Percentiles rank a stretch among this genome's conserved stretches.
Evolutionary conservation across 2,113 vertebrate genomes (phyloP).

Genomic region (Stigmatopora nigra): DNA sequence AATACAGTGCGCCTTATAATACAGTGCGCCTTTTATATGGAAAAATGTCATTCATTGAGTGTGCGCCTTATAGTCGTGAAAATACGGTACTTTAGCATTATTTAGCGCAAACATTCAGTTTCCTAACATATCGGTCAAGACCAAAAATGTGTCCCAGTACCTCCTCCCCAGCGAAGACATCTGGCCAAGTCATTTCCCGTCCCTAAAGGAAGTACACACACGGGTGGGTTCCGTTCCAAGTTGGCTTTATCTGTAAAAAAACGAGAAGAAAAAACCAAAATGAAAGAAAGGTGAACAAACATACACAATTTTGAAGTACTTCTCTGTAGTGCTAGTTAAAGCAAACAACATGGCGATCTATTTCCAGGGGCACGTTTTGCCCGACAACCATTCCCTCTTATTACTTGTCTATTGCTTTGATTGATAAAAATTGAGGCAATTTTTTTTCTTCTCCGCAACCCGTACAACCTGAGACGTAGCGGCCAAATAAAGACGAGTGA

Average conservation of each 20-base stretch:
- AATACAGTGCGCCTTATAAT: no score
- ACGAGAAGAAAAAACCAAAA: slow-evolving; percentile 21
- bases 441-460: slow-evolving; percentile 69
- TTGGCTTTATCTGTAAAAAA: slow-evolving; percentile 83
- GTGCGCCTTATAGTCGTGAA: no score
- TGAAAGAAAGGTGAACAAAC: slow-evolving; percentile 21
- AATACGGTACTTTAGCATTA: no score
- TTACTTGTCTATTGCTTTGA: slow-evolving; percentile 59
- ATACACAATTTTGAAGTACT: slow-evolving; percentile 31
- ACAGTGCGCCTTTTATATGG: no score
- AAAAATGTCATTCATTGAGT: no score
- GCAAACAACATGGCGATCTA: slow-evolving; percentile 26
- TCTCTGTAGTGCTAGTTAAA: slow-evolving; percentile 1
- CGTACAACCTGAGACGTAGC: slow-evolving; percentile 50
- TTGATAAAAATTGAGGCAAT: slow-evolving; percentile 76
- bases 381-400: slow-evolving; percentile 55
- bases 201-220: slow-evolving; percentile 92
- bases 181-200: slow-evolving; percentile 93
- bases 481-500: slow-evolving; percentile 49
- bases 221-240: slow-evolving; percentile 84
- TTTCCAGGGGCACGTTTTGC: slow-evolving; percentile 53
- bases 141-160: slow-evolving; percentile 62
- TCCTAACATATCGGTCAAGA: background rate
- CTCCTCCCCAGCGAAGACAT: slow-evolving; percentile 95
- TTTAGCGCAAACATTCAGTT: background rate